Base-by-base conservation (phyloP, 2,888 invertebrate genomes). In the Amphiduros pacificus region DNA sequence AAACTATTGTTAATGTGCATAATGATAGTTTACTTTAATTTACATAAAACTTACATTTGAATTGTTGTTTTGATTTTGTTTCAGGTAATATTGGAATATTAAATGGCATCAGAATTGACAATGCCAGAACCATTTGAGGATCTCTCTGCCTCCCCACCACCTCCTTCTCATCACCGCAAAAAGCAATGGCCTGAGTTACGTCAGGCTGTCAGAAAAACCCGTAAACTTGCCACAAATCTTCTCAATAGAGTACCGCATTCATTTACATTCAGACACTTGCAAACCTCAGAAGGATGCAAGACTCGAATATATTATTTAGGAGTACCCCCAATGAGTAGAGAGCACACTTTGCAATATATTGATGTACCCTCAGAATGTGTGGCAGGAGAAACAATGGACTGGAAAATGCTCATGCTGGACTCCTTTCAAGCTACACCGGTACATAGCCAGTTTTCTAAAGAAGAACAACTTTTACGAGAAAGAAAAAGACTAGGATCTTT, bases 401-500 rank as follows among this genome's bases (percentile, higher is more conserved):
- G 60, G 60, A 44, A 62, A 29, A 24, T 17, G 17, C 51, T 63
- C 27, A n/a, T n/a, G n/a, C 51, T 65, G 20, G 60, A 63, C 28
- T 44, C 60, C 6, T 62, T 60, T 26, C 55, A 41, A 9, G 58
- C 60, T 14, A 57, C 63, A 1, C 58, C 61, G 6, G 20, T 53
- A 1, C 44, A 41, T 22, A 72, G 71, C 20, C 87, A 75, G 88
- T 89, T 86, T 60, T 92, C 93, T 0, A 86, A 91, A 36, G 96
- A 96, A 79, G 94, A 95, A 79, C 93, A 94, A 80, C 82, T 97
- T 56, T 85, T 94, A 64, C 90, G 93, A 86, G 97, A 97, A 81
- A 84, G 97, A 28, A 94, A 95, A 83, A 87, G 97, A 59, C 87
- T 94, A 48, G 91, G 94, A 0, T 91, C 92, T 0, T 93, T 92